Base-by-base conservation (phyloP, 2,797 vertebrate genomes). In the Diglossa cyanea region DNA sequence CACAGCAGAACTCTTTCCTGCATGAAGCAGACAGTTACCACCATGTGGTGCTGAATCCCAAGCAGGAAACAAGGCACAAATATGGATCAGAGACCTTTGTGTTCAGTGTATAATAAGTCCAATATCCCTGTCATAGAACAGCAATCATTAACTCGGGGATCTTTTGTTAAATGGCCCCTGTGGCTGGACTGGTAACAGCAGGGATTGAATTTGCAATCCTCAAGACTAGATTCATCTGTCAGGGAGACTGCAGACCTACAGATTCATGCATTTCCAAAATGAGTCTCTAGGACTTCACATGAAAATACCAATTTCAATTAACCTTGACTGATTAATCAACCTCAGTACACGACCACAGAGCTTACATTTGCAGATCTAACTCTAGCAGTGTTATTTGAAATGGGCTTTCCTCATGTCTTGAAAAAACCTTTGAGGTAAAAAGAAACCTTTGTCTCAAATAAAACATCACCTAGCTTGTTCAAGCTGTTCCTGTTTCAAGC, bases 1-100 rank as follows among this genome's bases (percentile, higher is more conserved):
- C 94, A 94, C 89, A 95, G 95, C 84, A 91, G 84, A 96, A 94
- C 0, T 0, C 89, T 88, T 93, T 94, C 81, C 92, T 66, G 87
- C 90, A 75, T 90, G 94, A 97, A 95, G 92, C 91, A 92, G 94
- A 85, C 93, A 91, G 94, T 95, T 95, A 91, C 93, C 91, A 93
- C 92, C 94, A 87, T 93, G 93, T 74, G 89, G 95, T 92, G 91
- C 87, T 75, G 89, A 96, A 95, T 86, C 92, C 87, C 82, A 91
- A 90, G 94, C 88, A 96, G 75, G 91, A 96, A 97, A 95, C 84
- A 91, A 93, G 94, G 78, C 58, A 93, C 68, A 62, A 96, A 92
- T 93, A 93, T 94, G 95, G 90, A 94, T 96, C 89, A 92, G 81
- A 95, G 89, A 96, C 87, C 92, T 93, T 90, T 95, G 75, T 95